These are phyloP conservation scores for Oconnorella tubifera DNA, from an alignment of 2,888 invertebrate genomes.

Conservation along the genomic window DNA sequence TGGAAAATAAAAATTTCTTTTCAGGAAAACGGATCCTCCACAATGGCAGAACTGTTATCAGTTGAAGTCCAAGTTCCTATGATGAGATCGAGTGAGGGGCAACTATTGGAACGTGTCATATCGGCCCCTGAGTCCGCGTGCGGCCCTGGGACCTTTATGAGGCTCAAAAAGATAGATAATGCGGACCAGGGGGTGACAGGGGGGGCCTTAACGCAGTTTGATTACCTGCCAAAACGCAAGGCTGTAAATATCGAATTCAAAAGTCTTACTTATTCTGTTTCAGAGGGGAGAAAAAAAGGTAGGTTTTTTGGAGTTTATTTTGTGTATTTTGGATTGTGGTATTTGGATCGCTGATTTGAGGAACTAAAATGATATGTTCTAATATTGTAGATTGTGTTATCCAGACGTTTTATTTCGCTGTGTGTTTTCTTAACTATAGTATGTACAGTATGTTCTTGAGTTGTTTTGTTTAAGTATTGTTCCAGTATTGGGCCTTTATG, in stretches of 20 bases:
- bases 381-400: too few relatives aligned
- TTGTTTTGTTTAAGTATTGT: too few relatives aligned
- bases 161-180: constrained; percentile 37
- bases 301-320: too few relatives aligned
- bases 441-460: too few relatives aligned
- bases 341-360: too few relatives aligned
- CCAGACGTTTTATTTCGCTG: too few relatives aligned
- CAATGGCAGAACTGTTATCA: constrained; percentile 53
- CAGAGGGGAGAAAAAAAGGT: constrained; percentile 63
- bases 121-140: background rate
- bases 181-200: constrained; percentile 17
- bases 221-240: constrained; percentile 61
- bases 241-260: constrained; percentile 88
- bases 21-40: too few relatives aligned
- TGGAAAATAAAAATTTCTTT: too few relatives aligned
- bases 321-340: too few relatives aligned
- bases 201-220: constrained; percentile 11
- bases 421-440: too few relatives aligned
- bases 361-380: too few relatives aligned
- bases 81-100: constrained; percentile 33
- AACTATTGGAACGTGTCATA: constrained; percentile 24
- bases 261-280: constrained; percentile 81
- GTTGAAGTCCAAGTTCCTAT: constrained; percentile 52
- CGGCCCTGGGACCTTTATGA: constrained; percentile 19
- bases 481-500: too few relatives aligned